Conservation (phyloP, 2,888 invertebrate genomes). For the Chymomyza amoena region DNA sequence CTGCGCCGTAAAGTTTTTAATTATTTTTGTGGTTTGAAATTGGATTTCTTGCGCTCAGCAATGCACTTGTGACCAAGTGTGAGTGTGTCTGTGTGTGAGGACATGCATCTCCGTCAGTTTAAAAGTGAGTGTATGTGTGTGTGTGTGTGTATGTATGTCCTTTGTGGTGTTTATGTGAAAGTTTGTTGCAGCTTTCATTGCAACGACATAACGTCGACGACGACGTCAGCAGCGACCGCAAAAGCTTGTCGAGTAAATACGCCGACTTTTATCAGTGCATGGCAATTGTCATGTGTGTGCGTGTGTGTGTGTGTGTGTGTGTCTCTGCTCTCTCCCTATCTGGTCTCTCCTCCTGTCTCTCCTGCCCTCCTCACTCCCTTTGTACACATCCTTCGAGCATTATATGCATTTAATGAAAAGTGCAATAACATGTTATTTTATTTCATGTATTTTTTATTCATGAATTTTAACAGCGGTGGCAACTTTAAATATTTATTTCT, state of each 20-base stretch:
- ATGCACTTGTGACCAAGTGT: background rate
- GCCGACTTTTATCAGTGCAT: conserved; percentile 55
- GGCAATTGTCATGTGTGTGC: conserved; percentile 39
- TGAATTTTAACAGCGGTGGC: conserved; percentile 48
- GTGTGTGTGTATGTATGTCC: background rate
- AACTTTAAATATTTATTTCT: conserved; percentile 59
- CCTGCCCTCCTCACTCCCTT: too few species aligned
- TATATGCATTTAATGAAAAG: conserved; percentile 57
- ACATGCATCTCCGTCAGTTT: conserved; percentile 8
- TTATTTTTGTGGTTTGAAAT: conserved; percentile 68
- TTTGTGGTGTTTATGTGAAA: background rate
- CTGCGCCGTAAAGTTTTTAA: conserved; percentile 59
- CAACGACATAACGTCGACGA: background rate
- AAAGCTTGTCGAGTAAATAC: conserved; percentile 21
- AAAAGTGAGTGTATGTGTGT: background rate
- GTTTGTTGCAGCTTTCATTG: conserved; percentile 5
- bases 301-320: conserved; percentile 1
- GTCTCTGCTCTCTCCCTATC: background rate
- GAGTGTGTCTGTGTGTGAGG: conserved; percentile 5
- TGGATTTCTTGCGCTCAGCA: conserved; percentile 44
- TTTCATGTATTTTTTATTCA: conserved; percentile 26
- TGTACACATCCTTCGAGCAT: conserved; percentile 1
- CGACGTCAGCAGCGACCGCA: background rate
- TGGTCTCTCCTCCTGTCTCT: background rate
- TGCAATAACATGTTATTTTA: conserved; percentile 68